These are phyloP conservation scores for Artemia franciscana DNA, from an alignment of 1,140 invertebrate genomes.

Conservation along the genomic window DNA sequence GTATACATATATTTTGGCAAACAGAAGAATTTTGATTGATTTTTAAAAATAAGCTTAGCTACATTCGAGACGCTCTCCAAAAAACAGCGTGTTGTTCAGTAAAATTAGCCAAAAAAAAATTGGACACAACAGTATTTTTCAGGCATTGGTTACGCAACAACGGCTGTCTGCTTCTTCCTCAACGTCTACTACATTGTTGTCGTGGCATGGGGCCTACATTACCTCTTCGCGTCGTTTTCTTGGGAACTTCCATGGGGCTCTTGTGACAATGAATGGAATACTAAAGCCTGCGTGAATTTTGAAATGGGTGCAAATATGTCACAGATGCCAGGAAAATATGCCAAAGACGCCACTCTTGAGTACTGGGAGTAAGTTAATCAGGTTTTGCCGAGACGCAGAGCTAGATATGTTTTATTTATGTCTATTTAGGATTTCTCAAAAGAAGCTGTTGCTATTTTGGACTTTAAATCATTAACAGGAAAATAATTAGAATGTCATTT, in stretches of 20 bases:
- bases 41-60: too few species aligned
- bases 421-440: too few species aligned
- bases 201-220: slow-evolving; percentile 90
- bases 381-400: not conserved
- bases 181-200: slow-evolving; percentile 99
- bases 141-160: slow-evolving; percentile 94
- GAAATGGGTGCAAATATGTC: slow-evolving; percentile 33
- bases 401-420: not conserved
- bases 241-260: slow-evolving; percentile 76
- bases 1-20: too few species aligned
- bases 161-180: slow-evolving; percentile 97
- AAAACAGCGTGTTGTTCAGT: too few species aligned
- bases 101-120: too few species aligned
- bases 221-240: slow-evolving; percentile 76
- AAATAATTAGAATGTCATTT: too few species aligned
- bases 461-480: too few species aligned
- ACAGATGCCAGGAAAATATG: not conserved
- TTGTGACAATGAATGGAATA: slow-evolving; percentile 84
- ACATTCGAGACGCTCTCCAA: too few species aligned
- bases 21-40: too few species aligned
- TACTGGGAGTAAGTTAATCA: not conserved
- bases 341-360: not conserved
- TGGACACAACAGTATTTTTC: not conserved
- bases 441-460: too few species aligned
- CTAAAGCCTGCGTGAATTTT: slow-evolving; percentile 51